Conservation (phyloP, 2,797 vertebrate species). For the Jordanella pulchra region DNA sequence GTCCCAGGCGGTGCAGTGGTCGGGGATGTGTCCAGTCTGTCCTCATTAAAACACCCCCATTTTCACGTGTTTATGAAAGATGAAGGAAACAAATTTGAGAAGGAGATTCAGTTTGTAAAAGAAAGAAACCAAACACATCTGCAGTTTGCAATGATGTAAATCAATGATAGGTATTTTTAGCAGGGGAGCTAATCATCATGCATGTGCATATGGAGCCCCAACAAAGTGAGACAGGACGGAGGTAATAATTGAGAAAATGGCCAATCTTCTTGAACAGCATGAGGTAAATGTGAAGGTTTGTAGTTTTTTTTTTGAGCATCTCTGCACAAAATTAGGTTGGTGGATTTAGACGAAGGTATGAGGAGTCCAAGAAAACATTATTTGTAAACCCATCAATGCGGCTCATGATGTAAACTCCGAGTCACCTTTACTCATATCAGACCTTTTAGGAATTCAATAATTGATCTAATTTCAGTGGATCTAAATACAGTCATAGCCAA, state of each 20-base stretch:
- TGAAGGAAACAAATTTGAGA: conserved; percentile 14
- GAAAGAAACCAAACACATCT: conserved; percentile 31
- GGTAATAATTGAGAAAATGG: conserved; percentile 58
- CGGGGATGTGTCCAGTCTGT: conserved; percentile 57
- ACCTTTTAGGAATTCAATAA: neutral
- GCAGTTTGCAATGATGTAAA: conserved; percentile 65
- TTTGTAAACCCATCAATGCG: conserved; percentile 26
- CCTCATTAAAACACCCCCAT: conserved; percentile 63
- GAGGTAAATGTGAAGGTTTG: conserved; percentile 60
- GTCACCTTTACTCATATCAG: conserved; percentile 25
- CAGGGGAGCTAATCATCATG: conserved; percentile 62
- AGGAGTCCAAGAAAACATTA: conserved; percentile 38
- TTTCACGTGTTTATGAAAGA: conserved; percentile 44
- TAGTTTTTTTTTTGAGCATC: conserved; percentile 38
- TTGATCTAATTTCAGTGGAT: neutral
- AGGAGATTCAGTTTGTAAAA: neutral
- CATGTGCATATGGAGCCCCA: conserved; percentile 34
- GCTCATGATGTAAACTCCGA: conserved; percentile 20
- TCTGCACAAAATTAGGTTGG: conserved; percentile 51
- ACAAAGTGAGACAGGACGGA: conserved; percentile 39
- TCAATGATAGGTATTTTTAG: conserved; percentile 72
- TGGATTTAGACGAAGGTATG: conserved; percentile 31
- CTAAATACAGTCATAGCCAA: too few relatives aligned
- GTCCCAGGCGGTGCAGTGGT: conserved; percentile 39
- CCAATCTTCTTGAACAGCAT: conserved; percentile 64